Base-by-base conservation (phyloP, 1,140 invertebrate genomes). In the Cephus cinctus region DNA sequence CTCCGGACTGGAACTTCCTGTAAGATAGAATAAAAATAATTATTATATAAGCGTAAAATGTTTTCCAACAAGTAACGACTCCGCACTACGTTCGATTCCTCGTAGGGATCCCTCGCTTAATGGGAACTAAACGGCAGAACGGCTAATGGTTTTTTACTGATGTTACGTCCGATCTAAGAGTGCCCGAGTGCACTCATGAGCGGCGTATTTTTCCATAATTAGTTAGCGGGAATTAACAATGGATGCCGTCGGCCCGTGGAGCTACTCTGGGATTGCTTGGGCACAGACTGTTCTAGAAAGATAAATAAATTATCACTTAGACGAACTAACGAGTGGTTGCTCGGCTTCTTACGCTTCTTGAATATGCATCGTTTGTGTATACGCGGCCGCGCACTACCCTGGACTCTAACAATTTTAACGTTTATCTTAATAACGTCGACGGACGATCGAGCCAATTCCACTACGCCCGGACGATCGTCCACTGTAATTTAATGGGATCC, bases 251-350 rank as follows among this genome's bases (percentile, higher is more conserved):
- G 55, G 55, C 45, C 41, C 47, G 46, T 30, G 47, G 47, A 45
- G 54, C 8, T 8, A 35, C 46, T 50, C 52, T 30, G 44, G 47
- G 59, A 60, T 65, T 54, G 58, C 53, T 54, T 56, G 64, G 53
- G 54, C 63, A 56, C 42, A 56, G 58, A 56, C 63, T 59, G 61
- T 57, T 67, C 64, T 49, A 65, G 59, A 58, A 61, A 63, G 60
- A 66, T 69, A 67, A 67, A 69, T 61, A 65, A 59, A 65, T 69
- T 67, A 67, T 67, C 64, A 61, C 60, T 63, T 50, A 47, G 45
- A 59, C 51, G 54, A 64, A 56, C 59, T 65, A 64, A 65, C 61
- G 57, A 62, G 57, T 44, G 41, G 40, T 57, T 63, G 59, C 54
- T 54, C 54, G 55, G 46, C 47, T 61, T 63, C 54, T 61, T 63